A percentile compares a stretch with the other conserved stretches of the same genome.
Evolutionary conservation across 2,797 vertebrate genomes (phyloP).

Genomic region (Stomatorhinus walkeri): DNA sequence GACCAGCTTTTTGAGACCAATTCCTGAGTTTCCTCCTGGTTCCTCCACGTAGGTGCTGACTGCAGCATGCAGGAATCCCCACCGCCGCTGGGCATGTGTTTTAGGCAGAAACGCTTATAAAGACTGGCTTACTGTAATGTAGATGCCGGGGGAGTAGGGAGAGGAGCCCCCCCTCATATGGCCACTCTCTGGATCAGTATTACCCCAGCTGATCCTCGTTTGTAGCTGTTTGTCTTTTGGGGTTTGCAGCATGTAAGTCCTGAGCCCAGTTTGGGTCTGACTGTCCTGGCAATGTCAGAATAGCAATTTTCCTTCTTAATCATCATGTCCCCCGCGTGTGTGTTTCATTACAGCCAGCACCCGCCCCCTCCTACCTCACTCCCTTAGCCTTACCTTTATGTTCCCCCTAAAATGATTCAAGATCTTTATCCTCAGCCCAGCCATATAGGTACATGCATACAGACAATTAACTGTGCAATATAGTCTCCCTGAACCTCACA

Average conservation of each 20-base stretch:
- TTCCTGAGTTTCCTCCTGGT: background rate
- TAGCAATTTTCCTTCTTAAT: background rate
- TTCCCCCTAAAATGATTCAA: background rate
- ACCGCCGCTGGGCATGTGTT: background rate
- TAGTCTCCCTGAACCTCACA: background rate
- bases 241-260: background rate
- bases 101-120: background rate
- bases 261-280: background rate
- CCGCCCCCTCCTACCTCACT: background rate
- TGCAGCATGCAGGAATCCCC: background rate
- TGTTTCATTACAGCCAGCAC: background rate
- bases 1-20: background rate
- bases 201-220: background rate
- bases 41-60: background rate
- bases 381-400: background rate
- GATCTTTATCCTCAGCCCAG: background rate
- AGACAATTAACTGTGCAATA: background rate
- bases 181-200: background rate
- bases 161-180: background rate
- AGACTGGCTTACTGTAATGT: background rate
- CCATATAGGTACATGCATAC: background rate
- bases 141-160: background rate
- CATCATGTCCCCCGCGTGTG: background rate
- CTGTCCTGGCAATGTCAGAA: background rate
- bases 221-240: background rate